Percentiles rank a stretch among this genome's conserved stretches.
Evolutionary conservation across 2,113 vertebrate genomes (phyloP).

Genomic region (Thryonomys swinderianus): DNA sequence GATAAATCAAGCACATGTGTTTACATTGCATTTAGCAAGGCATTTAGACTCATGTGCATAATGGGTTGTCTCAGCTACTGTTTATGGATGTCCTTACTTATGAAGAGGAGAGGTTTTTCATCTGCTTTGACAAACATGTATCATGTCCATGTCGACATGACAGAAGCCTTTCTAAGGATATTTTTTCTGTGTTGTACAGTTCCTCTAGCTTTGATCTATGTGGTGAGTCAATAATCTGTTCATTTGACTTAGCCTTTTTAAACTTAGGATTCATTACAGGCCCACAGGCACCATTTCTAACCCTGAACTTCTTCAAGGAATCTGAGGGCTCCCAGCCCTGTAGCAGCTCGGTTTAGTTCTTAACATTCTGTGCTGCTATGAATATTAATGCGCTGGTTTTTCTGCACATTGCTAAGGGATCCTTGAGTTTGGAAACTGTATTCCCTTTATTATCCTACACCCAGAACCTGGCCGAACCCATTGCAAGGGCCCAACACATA

Average conservation of each 20-base stretch:
- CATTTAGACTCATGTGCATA: conserved; percentile 55
- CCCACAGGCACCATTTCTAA: neutral
- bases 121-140: conserved; percentile 31
- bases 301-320: neutral
- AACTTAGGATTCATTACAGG: neutral
- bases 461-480: neutral
- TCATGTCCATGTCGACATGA: conserved; percentile 23
- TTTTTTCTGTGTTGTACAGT: conserved; percentile 5
- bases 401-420: neutral
- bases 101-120: conserved; percentile 55
- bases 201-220: conserved; percentile 1
- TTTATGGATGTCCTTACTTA: conserved; percentile 25
- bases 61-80: conserved; percentile 45
- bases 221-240: neutral
- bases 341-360: neutral
- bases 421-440: neutral
- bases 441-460: neutral
- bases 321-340: neutral
- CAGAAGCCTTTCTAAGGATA: neutral
- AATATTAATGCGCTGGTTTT: neutral
- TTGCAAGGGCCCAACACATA: neutral
- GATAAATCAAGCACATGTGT: conserved; percentile 54
- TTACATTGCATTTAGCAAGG: conserved; percentile 50
- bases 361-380: neutral
- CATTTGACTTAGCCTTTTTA: neutral